A percentile compares a stretch with the other conserved stretches of the same genome.
Evolutionary conservation across 2,113 vertebrate species (phyloP).

Genomic region (Thermophis baileyi): DNA sequence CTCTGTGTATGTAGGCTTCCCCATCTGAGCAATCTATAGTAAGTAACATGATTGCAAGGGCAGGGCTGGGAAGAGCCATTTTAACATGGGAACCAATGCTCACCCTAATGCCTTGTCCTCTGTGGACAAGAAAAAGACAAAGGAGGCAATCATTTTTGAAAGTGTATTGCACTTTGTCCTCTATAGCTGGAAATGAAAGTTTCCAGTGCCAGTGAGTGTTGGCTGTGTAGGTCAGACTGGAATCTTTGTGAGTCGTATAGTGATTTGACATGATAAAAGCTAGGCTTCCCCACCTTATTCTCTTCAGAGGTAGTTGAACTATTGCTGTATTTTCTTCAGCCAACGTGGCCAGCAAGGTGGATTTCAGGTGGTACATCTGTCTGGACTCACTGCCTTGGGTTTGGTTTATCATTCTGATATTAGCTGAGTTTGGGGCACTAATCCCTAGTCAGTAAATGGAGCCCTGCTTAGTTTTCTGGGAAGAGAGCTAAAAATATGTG

Average conservation of each 20-base stretch:
- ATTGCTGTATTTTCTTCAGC: neutral
- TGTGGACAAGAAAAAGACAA: neutral
- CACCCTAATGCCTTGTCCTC: neutral
- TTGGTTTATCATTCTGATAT: neutral
- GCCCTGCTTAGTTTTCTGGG: neutral
- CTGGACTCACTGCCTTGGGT: neutral
- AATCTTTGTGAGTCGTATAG: neutral
- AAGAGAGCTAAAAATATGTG: neutral
- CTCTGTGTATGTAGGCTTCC: neutral
- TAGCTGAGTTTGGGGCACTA: neutral
- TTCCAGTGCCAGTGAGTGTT: neutral
- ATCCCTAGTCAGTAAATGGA: neutral
- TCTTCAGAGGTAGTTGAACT: neutral
- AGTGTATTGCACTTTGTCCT: neutral
- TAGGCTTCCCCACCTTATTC: neutral
- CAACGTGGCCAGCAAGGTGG: neutral
- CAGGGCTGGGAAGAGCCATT: neutral
- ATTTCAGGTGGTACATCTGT: neutral
- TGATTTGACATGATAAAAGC: neutral
- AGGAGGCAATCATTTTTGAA: neutral
- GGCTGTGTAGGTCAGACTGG: neutral
- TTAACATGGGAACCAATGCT: neutral
- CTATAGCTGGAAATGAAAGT: neutral
- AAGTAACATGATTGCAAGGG: neutral
- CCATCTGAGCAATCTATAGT: neutral